phyloP scores from a whole-genome alignment of 2,113 vertebrate species.

The Ctenomys sociabilis region DNA sequence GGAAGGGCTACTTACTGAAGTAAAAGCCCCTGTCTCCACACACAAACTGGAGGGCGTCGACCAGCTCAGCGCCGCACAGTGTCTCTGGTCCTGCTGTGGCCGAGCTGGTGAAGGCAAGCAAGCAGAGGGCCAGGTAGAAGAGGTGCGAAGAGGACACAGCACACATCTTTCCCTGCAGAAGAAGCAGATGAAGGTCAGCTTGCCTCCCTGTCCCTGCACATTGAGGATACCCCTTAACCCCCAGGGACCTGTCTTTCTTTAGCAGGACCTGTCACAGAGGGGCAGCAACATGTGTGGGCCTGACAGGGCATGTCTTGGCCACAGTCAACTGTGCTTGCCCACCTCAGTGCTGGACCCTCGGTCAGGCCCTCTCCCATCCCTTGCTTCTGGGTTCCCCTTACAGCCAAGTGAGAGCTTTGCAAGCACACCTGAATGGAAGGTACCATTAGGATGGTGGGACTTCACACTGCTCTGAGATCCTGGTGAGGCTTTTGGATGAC shows the following conservation, averaged over 20 bases:
- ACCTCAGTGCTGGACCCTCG: background rate
- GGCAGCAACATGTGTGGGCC: no score
- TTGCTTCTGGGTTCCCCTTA: background rate
- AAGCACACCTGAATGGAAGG: background rate
- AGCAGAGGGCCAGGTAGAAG: constrained; percentile 97
- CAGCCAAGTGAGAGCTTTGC: background rate
- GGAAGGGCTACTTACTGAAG: constrained; percentile 97
- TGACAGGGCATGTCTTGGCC: background rate
- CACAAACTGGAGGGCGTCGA: constrained; percentile 99
- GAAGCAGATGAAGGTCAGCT: constrained; percentile 78
- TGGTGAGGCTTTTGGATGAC: background rate
- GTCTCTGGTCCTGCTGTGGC: constrained; percentile 94
- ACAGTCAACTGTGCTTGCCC: background rate
- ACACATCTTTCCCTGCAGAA: constrained; percentile 93
- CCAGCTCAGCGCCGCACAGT: constrained; percentile 98
- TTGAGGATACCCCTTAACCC: background rate
- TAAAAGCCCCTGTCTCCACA: constrained; percentile 99
- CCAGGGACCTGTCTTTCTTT: background rate
- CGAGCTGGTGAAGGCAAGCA: constrained; percentile 95
- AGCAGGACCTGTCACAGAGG: background rate
- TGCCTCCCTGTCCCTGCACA: constrained; percentile 25
- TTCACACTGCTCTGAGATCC: background rate
- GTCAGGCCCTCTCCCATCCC: background rate
- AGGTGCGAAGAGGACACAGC: constrained; percentile 92
- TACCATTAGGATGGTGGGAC: background rate